Base-by-base conservation (phyloP, 2,113 vertebrate genomes). In the Geococcyx californianus region DNA sequence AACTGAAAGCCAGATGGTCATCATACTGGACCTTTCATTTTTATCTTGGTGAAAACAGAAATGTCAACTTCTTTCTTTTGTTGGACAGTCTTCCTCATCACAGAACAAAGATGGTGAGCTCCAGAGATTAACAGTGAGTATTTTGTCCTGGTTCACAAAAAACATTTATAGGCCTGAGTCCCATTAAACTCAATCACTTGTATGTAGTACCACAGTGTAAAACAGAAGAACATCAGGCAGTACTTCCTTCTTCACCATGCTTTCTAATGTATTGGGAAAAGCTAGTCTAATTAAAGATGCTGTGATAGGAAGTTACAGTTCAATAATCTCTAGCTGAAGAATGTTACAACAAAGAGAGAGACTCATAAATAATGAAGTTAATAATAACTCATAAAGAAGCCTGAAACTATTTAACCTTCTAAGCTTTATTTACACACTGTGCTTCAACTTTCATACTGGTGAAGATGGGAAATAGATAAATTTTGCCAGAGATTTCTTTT, bases 261-360 rank as follows among this genome's bases (percentile, higher is more conserved):
- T 80, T 82, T 13, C 3, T 73, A 56, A 62, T 0, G 0, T 24
- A 31, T 23, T 85, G 67, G 78, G 92, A 83, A 91, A 75, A 95
- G 68, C 70, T 42, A 18, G 60, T 28, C 85, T 90, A 92, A 95
- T 96, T 96, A 96, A 90, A 92, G 66, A 93, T 92, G 64, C 89
- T 91, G 55, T 83, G 91, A 93, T 92, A 93, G 85, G 72, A 87
- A 86, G 63, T 93, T 94, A 74, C 84, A 80, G 86, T 92, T 89
- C 81, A 93, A 15, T 94, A 96, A 88, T 68, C 92, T 92, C 89
- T 67, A 92, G 73, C 87, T 82, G 80, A 69, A 95, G 83, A 95
- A 60, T 7, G 2, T 79, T 78, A 40, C 66, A 73, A 64, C 72
- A 87, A 64, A 93, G 66, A 92, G 62, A 93, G 42, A 69, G 68